Conservation (phyloP, 2,113 vertebrate genomes). For the Nothoprocta perdicaria region DNA sequence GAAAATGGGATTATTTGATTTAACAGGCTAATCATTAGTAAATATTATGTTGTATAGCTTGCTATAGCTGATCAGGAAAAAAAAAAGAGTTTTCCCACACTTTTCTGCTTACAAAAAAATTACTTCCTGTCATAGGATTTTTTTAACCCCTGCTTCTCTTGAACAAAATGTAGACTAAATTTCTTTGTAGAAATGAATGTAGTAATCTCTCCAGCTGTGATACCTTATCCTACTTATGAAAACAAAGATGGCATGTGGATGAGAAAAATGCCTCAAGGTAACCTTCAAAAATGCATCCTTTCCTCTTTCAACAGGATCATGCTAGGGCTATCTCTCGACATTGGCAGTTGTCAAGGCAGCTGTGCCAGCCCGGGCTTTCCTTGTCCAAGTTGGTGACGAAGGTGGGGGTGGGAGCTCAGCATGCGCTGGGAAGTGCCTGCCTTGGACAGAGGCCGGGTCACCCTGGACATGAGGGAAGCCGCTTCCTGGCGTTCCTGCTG, state of each 20-base stretch:
- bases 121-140: not conserved
- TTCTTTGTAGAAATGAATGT: not conserved
- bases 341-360: not conserved
- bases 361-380: too few species aligned
- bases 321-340: not conserved
- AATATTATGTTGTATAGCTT: not conserved
- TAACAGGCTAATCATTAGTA: not conserved
- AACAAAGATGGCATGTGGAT: not conserved
- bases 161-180: not conserved
- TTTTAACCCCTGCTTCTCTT: not conserved
- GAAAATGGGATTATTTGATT: not conserved
- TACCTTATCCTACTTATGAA: too few species aligned
- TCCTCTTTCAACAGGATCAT: not conserved
- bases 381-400: too few species aligned
- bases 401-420: too few species aligned
- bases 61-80: not conserved
- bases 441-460: too few species aligned
- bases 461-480: too few species aligned
- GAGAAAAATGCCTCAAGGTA: not conserved
- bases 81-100: not conserved
- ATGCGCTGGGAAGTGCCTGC: too few species aligned
- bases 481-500: too few species aligned
- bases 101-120: not conserved
- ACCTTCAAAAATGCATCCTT: not conserved
- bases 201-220: too few species aligned